phyloP scores from a whole-genome alignment of 2,113 vertebrate species.

The Crypturellus undulatus region DNA sequence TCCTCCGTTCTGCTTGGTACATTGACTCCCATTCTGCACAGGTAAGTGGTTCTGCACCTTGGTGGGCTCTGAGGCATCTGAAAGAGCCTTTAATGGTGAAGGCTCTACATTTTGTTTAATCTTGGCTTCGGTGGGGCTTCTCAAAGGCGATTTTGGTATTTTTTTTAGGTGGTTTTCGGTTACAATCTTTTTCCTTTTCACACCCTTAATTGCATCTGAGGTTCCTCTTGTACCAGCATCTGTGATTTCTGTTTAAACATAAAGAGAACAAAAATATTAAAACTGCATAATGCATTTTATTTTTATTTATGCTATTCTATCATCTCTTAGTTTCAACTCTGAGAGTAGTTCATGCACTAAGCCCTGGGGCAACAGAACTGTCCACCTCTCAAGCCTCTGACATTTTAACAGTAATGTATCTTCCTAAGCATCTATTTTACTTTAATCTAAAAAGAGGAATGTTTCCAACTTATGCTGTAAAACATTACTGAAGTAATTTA shows the following conservation, averaged over 20 bases:
- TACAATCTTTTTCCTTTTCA: conserved; percentile 97
- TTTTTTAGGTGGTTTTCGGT: conserved; percentile 94
- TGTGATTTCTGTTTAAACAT: conserved; percentile 79
- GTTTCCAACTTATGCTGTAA: neutral
- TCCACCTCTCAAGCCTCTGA: neutral
- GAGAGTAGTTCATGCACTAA: neutral
- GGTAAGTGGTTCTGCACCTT: conserved; percentile 53
- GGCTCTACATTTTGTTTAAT: conserved; percentile 74
- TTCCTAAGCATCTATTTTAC: neutral
- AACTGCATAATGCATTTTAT: neutral
- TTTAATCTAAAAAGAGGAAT: conserved; percentile 3
- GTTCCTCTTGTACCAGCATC: conserved; percentile 83
- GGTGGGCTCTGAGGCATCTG: conserved; percentile 58
- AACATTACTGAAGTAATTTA: neutral
- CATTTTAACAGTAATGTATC: neutral
- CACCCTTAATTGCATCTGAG: conserved; percentile 89
- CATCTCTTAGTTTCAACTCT: neutral
- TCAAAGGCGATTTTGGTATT: conserved; percentile 96
- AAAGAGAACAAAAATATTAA: conserved; percentile 27
- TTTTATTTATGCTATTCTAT: neutral
- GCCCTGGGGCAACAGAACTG: neutral
- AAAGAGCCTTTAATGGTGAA: conserved; percentile 59
- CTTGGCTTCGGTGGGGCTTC: conserved; percentile 87
- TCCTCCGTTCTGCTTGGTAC: conserved; percentile 77
- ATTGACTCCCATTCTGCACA: conserved; percentile 66